Evolutionary conservation across 2,888 invertebrate genomes (phyloP).

Genomic region (Carcina quercana): DNA sequence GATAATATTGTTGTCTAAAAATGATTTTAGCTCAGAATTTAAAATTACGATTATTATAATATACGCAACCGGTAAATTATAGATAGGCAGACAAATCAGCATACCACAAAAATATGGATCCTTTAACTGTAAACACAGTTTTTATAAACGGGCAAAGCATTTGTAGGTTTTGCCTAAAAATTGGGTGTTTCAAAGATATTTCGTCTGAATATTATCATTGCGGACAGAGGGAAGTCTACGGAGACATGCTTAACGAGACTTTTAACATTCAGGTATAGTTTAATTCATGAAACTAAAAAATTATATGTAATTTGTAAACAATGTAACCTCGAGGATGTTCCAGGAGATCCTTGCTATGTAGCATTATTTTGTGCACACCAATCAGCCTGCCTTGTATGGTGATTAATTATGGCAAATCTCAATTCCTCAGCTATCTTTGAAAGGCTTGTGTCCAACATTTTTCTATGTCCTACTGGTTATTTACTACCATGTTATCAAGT

Average conservation of each 20-base stretch:
- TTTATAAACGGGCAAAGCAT: too few relatives aligned
- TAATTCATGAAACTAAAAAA: background rate
- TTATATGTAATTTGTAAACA: background rate
- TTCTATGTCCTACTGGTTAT: too few relatives aligned
- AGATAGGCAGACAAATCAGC: too few relatives aligned
- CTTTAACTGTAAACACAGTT: too few relatives aligned
- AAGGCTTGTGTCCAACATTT: too few relatives aligned
- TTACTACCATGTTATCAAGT: too few relatives aligned
- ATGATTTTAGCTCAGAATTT: too few relatives aligned
- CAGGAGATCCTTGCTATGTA: background rate
- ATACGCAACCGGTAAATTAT: too few relatives aligned
- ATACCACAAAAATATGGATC: too few relatives aligned
- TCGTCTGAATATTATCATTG: constrained; percentile 23
- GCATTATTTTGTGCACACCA: background rate
- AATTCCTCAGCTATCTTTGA: too few relatives aligned
- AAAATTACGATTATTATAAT: too few relatives aligned
- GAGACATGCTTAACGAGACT: constrained; percentile 31
- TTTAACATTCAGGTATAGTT: constrained; percentile 36
- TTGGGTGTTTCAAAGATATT: constrained; percentile 26
- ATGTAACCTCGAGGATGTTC: background rate
- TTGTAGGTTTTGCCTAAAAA: constrained; percentile 39
- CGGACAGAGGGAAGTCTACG: constrained; percentile 29
- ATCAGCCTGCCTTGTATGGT: background rate
- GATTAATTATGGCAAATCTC: background rate
- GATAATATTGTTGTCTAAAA: too few relatives aligned